Base-by-base conservation (phyloP, 2,888 invertebrate species). In the Melinaea marsaeus region DNA sequence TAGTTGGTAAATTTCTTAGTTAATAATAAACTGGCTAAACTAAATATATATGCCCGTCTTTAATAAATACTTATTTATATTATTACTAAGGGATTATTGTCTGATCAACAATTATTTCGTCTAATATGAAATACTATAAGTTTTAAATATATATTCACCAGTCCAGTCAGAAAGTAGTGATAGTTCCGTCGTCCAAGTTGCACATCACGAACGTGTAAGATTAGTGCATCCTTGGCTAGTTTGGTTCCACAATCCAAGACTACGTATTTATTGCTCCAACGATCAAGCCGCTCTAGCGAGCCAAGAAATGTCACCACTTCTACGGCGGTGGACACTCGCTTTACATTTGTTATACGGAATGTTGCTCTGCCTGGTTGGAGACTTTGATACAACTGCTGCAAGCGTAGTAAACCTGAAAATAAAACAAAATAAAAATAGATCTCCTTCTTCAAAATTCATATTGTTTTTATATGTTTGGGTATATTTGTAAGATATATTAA, bases 331-430 rank as follows among this genome's bases (percentile, higher is more conserved):
- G 93, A 92, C 76, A 98, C 95, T 77, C 96, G 93, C 82, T 96
- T 95, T 66, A 97, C 97, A 74, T 95, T 94, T 74, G 95, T 94
- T 72, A 98, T 95, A 84, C 95, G 95, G 86, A 97, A 96, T 66
- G 95, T 94, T 72, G 95, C 94, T 79, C 94, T 95, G 48, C 96
- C 95, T 3, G 96, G 96, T 66, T 93, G 93, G 76, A 98, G 91
- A 66, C 95, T 95, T 84, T 97, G 96, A 86, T 97, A 98, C 76
- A 98, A 94, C 85, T 98, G 96, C 83, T 98, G 98, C 66, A 98
- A 92, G 69, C 98, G 93, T 70, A 97, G 92, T 62, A 98, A 90
- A 73, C 98, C 98, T 98, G 73, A 5, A 63, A 69, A 67, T 55
- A 64, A 73, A 69, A 65, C 54, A 33, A 13, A 60, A 42, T 42